Evolutionary conservation across 2,113 vertebrate species (phyloP), one percentile per base, ranked within the genome.

Genomic region (Mesoclemmys tuberculata): DNA sequence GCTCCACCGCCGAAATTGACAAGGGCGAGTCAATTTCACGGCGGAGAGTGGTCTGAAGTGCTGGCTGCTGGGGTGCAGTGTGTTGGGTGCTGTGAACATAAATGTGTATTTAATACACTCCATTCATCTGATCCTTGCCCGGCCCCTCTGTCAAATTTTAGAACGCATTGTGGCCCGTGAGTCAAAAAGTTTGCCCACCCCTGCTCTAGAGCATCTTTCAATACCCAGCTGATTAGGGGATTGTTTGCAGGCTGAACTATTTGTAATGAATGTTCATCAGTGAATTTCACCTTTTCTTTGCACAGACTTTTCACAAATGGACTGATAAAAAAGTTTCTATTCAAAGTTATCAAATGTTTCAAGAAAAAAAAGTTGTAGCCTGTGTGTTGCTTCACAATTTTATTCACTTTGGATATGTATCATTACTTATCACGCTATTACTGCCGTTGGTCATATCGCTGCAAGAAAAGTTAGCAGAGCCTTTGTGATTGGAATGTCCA

Each of bases 251-350:
- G 93, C 92, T 80, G 93, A 93, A 89, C 87, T 96, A 84, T 96
- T 95, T 83, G 93, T 90, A 92, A 93, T 85, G 80, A 88, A 84
- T 56, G 46, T 78, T 93, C 95, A 93, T 94, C 90, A 92, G 89
- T 93, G 95, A 96, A 90, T 93, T 95, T 96, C 55, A 90, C 94
- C 74, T 96, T 95, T 95, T 96, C 71, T 94, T 90, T 95, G 56
- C 18, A 85, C 82, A 84, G 71, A 87, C 90, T 93, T 93, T 90
- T 95, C 85, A 74, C 85, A 83, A 93, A 80, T 78, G 93, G 77
- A 84, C 48, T 22, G 48, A 19, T 35, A 90, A 93, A 90, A 80
- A 61, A 29, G 55, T 85, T 89, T 24, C 93, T 0, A 1, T 90
- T 80, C 90, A 85, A 92, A 0, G 2, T 49, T 7, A 80, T 89